Conservation (phyloP, 2,888 invertebrate species). For the Diogma glabrata region DNA sequence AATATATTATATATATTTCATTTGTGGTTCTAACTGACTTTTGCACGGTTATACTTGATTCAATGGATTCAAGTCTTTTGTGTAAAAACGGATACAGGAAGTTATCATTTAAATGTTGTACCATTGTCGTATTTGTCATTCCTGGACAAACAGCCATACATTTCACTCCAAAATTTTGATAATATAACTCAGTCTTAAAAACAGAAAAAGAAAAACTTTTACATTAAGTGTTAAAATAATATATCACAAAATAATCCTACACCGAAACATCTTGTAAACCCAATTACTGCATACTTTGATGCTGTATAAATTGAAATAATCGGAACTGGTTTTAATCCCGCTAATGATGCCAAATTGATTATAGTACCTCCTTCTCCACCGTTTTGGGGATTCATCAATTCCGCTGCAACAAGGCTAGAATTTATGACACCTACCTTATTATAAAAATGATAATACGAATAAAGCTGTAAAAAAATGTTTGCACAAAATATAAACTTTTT, state of each 20-base stretch:
- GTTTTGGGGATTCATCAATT: slow-evolving; percentile 30
- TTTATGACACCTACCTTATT: slow-evolving; percentile 36
- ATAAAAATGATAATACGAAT: neutral
- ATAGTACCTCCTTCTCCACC: slow-evolving; percentile 38
- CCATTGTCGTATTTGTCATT: slow-evolving; percentile 35
- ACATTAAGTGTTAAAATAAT: too few relatives aligned
- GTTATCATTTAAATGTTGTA: too few relatives aligned
- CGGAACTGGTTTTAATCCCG: slow-evolving; percentile 31
- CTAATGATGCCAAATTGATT: slow-evolving; percentile 36
- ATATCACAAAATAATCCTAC: slow-evolving; percentile 25
- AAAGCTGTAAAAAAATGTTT: too few relatives aligned
- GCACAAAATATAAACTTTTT: too few relatives aligned
- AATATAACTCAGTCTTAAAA: slow-evolving; percentile 29
- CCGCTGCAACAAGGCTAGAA: slow-evolving; percentile 35
- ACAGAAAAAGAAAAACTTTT: neutral
- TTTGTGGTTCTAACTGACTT: too few relatives aligned
- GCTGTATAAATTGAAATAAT: slow-evolving; percentile 36
- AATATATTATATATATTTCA: too few relatives aligned
- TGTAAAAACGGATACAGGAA: too few relatives aligned
- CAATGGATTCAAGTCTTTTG: too few relatives aligned
- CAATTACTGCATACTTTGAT: slow-evolving; percentile 37
- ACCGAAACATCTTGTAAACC: slow-evolving; percentile 35
- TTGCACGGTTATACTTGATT: too few relatives aligned
- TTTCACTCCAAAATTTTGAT: slow-evolving; percentile 31
- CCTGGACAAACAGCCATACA: slow-evolving; percentile 34